phyloP scores from a whole-genome alignment of 2,113 vertebrate genomes.

The Clarias magur region DNA sequence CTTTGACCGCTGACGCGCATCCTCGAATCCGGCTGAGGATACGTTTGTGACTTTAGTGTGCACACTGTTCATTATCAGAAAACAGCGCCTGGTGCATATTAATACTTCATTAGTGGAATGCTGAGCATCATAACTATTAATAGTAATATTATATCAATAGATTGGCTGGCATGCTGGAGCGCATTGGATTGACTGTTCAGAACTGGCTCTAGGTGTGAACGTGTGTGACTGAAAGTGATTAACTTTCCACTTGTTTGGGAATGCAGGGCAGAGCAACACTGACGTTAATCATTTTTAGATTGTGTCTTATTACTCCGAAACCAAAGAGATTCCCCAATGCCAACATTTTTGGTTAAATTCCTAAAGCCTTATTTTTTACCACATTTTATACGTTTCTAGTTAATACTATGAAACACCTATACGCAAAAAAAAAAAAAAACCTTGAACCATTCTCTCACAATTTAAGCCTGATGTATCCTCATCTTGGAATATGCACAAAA shows the following conservation, averaged over 20 bases:
- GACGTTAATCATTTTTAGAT: background rate
- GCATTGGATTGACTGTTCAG: background rate
- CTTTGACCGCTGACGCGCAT: background rate
- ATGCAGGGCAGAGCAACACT: background rate
- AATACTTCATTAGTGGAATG: background rate
- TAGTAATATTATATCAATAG: background rate
- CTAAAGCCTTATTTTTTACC: background rate
- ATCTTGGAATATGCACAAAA: too few relatives aligned
- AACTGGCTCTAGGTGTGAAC: background rate
- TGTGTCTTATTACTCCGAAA: background rate
- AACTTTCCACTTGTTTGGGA: background rate
- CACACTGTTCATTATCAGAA: background rate
- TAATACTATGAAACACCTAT: too few relatives aligned
- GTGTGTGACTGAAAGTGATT: background rate
- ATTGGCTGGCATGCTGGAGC: too few relatives aligned
- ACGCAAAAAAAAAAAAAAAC: too few relatives aligned
- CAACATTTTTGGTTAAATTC: background rate
- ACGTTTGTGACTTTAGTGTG: background rate
- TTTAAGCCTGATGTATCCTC: too few relatives aligned
- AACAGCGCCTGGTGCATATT: background rate
- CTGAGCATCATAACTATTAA: background rate
- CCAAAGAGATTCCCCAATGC: background rate
- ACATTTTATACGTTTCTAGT: too few relatives aligned
- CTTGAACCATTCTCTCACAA: too few relatives aligned
- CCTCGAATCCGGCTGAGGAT: background rate